Base-by-base conservation (phyloP, 2,113 vertebrate species). In the Corythaeola cristata region DNA sequence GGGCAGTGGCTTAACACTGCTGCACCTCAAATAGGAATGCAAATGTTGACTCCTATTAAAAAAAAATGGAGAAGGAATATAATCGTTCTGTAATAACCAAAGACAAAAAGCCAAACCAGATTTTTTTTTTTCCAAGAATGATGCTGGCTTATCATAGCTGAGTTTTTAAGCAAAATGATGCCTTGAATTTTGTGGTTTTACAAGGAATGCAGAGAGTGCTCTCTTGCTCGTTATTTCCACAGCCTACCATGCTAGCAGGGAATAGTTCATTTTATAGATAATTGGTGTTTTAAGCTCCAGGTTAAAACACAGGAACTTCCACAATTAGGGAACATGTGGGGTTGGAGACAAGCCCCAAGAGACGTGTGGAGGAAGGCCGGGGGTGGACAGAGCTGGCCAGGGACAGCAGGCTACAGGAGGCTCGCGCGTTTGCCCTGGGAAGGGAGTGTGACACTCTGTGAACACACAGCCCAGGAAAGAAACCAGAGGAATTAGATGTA, bases 401-500 rank as follows among this genome's bases (percentile, higher is more conserved):
- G 56, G 53, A 49, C 24, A 52, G 6, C 19, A 32, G 41, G 56
- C 52, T 37, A 55, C 69, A 19, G 35, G 26, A 53, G 32, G 41
- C 66, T 85, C 0, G 0, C 24, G 47, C 4, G 0, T 23, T 44
- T 76, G 32, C 67, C 16, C 8, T 33, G 32, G 6, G 41, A 58
- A 56, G 8, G 13, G 39, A 28, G 1, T 2, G 2, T 58, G 78
- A 23, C 13, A 2, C 22, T 55, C 6, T 13, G 11, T 52, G 69
- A 64, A 35, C 50, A 39, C 5, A 33, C 12, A 50, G 9, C 32
- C 18, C 0, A 0, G 49, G 68, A 26, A 33, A 15, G 59, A 50
- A 78, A 41, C 22, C 0, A 1, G n/a, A 82, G 71, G 28, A 78
- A 16, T 33, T 35, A 1, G 41, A 20, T 1, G 0, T 27, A 22